Percentiles rank a stretch among this genome's conserved stretches.
These are phyloP conservation scores for Diadophis punctatus DNA, from an alignment of 2,113 vertebrate genomes.

Conservation along the genomic window DNA sequence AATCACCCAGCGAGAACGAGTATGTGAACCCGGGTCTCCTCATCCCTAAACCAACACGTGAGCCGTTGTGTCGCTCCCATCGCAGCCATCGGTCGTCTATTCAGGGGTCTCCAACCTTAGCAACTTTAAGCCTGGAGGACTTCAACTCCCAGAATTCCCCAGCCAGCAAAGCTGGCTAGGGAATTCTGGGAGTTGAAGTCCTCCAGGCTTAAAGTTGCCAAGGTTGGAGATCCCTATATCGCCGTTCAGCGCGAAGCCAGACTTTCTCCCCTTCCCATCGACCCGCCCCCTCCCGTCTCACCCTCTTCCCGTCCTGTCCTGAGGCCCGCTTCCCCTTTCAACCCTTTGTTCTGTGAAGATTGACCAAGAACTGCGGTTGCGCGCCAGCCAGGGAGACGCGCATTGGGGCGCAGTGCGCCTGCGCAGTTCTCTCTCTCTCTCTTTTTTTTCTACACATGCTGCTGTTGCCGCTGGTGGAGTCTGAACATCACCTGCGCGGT, in stretches of 20 bases:
- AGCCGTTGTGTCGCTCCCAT: background rate
- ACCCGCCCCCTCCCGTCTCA: too few relatives aligned
- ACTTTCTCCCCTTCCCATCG: background rate
- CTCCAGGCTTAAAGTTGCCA: too few relatives aligned
- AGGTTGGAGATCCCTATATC: too few relatives aligned
- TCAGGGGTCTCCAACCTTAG: too few relatives aligned
- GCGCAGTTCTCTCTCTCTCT: background rate
- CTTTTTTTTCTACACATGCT: background rate
- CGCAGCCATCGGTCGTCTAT: background rate
- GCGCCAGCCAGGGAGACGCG: fast-evolving
- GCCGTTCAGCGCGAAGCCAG: background rate
- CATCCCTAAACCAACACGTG: background rate
- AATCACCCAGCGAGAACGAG: background rate
- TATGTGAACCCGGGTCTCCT: background rate
- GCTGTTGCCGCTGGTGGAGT: background rate
- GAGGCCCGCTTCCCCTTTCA: fast-evolving
- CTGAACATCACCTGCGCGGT: background rate
- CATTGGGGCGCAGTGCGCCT: slow-evolving; percentile 10
- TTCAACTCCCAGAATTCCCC: too few relatives aligned
- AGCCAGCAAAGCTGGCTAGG: too few relatives aligned
- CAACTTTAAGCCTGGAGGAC: too few relatives aligned
- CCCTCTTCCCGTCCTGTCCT: background rate
- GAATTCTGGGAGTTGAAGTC: too few relatives aligned
- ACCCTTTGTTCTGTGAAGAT: background rate
- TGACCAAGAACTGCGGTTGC: background rate